Percentiles rank a stretch among this genome's conserved stretches.
Evolutionary conservation across 37 sponge, comb jelly and placozoan genomes (phyloP).

Genomic region (Bolinopsis microptera): DNA sequence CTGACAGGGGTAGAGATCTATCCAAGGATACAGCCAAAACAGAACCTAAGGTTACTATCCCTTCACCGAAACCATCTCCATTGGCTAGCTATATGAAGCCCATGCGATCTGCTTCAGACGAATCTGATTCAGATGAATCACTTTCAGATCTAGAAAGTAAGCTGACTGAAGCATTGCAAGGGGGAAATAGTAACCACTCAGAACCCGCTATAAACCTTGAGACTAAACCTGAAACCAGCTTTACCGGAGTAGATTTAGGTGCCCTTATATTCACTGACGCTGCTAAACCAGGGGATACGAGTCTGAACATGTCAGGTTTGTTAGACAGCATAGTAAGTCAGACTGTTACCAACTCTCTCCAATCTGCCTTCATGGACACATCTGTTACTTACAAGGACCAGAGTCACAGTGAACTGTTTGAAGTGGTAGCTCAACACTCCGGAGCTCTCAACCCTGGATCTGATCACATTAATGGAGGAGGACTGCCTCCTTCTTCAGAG

Average conservation of each 20-base stretch:
- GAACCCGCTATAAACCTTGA: background rate
- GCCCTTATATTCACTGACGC: background rate
- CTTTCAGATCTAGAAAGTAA: background rate
- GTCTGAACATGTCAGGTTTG: conserved; percentile 37
- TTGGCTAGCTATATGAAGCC: conserved; percentile 34
- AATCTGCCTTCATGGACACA: conserved; percentile 28
- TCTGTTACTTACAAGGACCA: background rate
- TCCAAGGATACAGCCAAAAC: background rate
- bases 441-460: background rate
- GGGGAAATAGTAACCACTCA: background rate
- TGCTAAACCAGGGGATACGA: background rate
- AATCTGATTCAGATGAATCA: conserved; percentile 5
- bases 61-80: background rate
- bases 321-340: conserved; percentile 33
- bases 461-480: too few species aligned
- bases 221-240: background rate
- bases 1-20: conserved; percentile 20
- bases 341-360: background rate
- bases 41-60: background rate
- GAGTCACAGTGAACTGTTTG: conserved; percentile 52
- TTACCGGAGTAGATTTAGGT: conserved; percentile 38
- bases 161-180: conserved; percentile 13
- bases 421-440: conserved; percentile 13
- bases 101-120: conserved; percentile 21
- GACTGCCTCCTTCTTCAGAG: background rate